These are phyloP conservation scores for Smutsia gigantea DNA, from an alignment of 2,797 vertebrate genomes.

Conservation along the genomic window DNA sequence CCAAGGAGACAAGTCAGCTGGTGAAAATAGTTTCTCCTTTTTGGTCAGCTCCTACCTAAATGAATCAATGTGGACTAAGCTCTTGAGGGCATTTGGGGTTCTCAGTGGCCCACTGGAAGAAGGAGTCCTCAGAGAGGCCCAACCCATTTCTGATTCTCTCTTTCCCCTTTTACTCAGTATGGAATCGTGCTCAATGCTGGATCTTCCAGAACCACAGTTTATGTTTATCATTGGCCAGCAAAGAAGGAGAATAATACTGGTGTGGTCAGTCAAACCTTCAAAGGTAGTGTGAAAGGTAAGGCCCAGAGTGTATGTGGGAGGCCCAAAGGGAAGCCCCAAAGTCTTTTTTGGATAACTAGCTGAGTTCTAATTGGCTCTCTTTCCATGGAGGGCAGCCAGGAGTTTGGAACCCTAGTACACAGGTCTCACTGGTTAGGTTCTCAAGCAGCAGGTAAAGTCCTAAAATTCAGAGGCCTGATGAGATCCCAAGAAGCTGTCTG, in stretches of 20 bases:
- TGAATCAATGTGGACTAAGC: neutral
- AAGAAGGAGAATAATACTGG: conserved; percentile 97
- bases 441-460: neutral
- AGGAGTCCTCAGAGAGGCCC: neutral
- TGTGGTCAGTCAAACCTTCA: conserved; percentile 90
- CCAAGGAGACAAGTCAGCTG: neutral
- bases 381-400: no score
- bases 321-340: neutral
- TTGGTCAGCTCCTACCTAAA: neutral
- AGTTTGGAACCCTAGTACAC: no score
- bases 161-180: conserved; percentile 86
- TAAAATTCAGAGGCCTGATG: neutral
- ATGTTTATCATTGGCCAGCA: conserved; percentile 95
- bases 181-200: conserved; percentile 97
- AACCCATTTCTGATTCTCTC: neutral
- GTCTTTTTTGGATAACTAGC: no score
- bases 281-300: conserved; percentile 92
- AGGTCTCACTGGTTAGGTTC: no score
- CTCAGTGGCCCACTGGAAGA: neutral
- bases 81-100: neutral
- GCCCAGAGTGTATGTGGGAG: neutral
- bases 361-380: no score
- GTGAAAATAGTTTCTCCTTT: neutral
- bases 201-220: conserved; percentile 94
- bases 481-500: neutral